These are phyloP conservation scores for Melanotaenia trifasciata DNA, from an alignment of 2,797 vertebrate genomes.

Conservation along the genomic window DNA sequence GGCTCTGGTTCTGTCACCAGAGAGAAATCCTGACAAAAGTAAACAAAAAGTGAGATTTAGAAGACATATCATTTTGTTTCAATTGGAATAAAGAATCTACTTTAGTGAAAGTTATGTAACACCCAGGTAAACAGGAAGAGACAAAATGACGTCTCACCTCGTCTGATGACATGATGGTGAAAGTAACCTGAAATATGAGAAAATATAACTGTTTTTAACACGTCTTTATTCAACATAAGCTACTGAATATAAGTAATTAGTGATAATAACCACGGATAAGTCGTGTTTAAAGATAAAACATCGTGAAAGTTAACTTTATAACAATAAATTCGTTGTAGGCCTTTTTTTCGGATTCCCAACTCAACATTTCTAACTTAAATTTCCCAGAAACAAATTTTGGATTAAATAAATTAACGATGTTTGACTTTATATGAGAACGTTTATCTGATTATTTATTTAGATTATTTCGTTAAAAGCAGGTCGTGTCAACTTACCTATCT, in stretches of 20 bases:
- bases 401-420: neutral
- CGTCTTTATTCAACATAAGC: neutral
- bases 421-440: neutral
- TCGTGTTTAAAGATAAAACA: neutral
- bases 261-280: neutral
- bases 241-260: rapidly evolving
- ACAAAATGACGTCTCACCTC: constrained; percentile 71
- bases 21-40: constrained; percentile 73
- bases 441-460: neutral
- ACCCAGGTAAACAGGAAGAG: neutral
- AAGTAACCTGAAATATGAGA: constrained; percentile 32
- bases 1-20: constrained; percentile 13
- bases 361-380: neutral
- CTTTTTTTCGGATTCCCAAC: neutral
- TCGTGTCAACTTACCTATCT: neutral
- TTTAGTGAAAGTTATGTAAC: neutral
- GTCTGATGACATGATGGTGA: constrained; percentile 71
- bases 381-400: neutral
- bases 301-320: neutral
- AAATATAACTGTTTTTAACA: neutral
- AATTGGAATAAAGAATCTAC: no score
- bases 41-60: neutral
- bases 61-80: no score
- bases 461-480: neutral
- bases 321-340: rapidly evolving